Conservation (phyloP, 2,113 vertebrate genomes). For the Centropristis striata region DNA sequence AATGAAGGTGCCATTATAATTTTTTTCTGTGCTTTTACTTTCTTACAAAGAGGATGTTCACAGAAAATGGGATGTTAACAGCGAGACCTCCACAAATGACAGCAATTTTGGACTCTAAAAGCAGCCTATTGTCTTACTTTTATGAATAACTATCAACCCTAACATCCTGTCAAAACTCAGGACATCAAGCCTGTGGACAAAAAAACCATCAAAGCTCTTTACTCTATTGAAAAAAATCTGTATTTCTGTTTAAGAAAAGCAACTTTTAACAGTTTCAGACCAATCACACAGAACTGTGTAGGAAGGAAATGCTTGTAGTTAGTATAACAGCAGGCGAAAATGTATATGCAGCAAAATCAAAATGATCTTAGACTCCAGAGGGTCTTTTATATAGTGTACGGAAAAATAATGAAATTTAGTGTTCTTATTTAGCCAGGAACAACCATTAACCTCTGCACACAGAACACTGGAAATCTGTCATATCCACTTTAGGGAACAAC, state of each 20-base stretch:
- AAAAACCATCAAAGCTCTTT: neutral
- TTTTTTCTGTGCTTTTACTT: neutral
- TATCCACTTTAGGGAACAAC: neutral
- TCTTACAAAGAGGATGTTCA: neutral
- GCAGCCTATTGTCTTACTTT: neutral
- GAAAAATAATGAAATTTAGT: conserved; percentile 9
- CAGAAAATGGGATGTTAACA: neutral
- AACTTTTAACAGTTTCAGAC: neutral
- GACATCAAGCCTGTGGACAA: neutral
- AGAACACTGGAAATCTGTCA: conserved; percentile 3
- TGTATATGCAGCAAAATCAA: neutral
- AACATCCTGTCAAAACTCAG: neutral
- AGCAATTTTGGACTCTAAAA: neutral
- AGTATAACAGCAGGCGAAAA: neutral
- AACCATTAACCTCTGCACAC: conserved; percentile 9
- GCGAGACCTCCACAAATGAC: neutral
- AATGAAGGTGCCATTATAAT: neutral
- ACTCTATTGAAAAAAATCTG: neutral
- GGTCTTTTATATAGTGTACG: neutral
- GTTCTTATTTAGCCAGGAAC: neutral
- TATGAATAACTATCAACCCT: neutral
- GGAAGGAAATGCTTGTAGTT: neutral
- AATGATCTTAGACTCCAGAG: neutral
- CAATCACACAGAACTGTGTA: neutral
- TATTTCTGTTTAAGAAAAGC: neutral